Evolutionary conservation across 2,113 vertebrate species (phyloP), one percentile per base, ranked within the genome.

Genomic region (Uropsilus gracilis): DNA sequence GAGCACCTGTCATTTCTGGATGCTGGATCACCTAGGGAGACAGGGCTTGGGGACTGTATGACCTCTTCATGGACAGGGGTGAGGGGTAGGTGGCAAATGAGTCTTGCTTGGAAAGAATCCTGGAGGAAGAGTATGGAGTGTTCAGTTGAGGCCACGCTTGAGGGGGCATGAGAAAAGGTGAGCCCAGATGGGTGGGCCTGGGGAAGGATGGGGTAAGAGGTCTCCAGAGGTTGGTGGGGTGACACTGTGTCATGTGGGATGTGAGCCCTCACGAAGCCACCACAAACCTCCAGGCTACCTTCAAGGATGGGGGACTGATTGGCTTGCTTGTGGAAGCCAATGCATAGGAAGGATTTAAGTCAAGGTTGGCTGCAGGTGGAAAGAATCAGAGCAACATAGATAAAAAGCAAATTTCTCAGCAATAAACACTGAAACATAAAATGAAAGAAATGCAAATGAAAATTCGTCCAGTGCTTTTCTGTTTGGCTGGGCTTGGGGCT

Each of bases 321-420:
- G 50, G 32, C 37, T 86, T 78, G 94, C 72, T 30, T 50, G 55
- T n/a, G 44, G 32, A 92, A 85, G 34, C 22, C 34, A 34, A 34
- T 28, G 61, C 48, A 17, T 10, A 71, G 26, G 53, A 42, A 61
- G 39, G 50, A 22, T 64, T 81, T 32, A 68, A 11, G 32, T 44
- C 81, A 48, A 86, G 50, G 30, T 59, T 17, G 34, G 28, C 69
- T 66, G 73, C 6, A 64, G 44, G 76, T 16, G 73, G 77, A 88
- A 81, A 39, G 10, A 26, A 8, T 42, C 28, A 78, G 18, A 0
- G 7, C 30, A 42, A 22, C 9, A 64, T 10, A 28, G 71, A 80
- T 32, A 88, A 53, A 76, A 50, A 71, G 34, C 68, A 84, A 34
- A 50, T 5, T 13, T 4, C 5, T 76, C 28, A 18, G 30, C 50